These are phyloP conservation scores for Perizoma affinitatum DNA, from an alignment of 2,888 invertebrate species.

Conservation along the genomic window DNA sequence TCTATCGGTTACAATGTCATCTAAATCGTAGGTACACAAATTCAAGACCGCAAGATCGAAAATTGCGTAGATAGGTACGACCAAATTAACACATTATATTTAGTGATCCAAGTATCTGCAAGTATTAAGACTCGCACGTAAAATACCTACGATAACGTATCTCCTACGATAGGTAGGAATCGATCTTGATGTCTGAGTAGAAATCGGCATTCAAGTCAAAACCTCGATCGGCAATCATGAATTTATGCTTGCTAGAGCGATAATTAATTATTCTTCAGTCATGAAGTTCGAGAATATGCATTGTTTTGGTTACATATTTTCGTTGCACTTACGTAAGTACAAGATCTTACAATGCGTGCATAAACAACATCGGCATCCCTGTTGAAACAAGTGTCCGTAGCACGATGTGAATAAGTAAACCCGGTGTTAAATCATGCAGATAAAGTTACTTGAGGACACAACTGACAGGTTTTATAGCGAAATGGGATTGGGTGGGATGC, in stretches of 20 bases:
- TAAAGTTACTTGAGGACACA: slow-evolving; percentile 19
- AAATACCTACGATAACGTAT: no score
- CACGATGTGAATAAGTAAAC: slow-evolving; percentile 22
- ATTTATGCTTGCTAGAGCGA: background rate
- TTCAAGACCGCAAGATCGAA: slow-evolving; percentile 17
- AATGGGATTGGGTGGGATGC: slow-evolving; percentile 57
- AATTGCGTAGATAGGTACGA: slow-evolving; percentile 12
- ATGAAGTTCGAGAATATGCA: slow-evolving; percentile 1
- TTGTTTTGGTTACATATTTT: background rate
- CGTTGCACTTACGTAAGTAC: background rate
- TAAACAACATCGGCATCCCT: slow-evolving; percentile 9
- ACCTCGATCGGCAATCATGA: background rate
- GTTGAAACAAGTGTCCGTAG: slow-evolving; percentile 3
- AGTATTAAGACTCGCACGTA: background rate
- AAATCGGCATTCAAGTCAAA: no score
- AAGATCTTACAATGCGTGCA: slow-evolving; percentile 4
- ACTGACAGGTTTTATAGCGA: slow-evolving; percentile 36
- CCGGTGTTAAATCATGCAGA: slow-evolving; percentile 31
- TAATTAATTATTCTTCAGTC: background rate
- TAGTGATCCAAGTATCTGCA: slow-evolving; percentile 10
- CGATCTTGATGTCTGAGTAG: no score
- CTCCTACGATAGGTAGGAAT: no score
- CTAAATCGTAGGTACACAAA: no score
- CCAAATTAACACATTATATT: slow-evolving; percentile 34
- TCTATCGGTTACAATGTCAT: no score